Percentiles rank a stretch among this genome's conserved stretches.
Conservation (phyloP, 2,113 vertebrate species). For the Glaucomys volans region DNA sequence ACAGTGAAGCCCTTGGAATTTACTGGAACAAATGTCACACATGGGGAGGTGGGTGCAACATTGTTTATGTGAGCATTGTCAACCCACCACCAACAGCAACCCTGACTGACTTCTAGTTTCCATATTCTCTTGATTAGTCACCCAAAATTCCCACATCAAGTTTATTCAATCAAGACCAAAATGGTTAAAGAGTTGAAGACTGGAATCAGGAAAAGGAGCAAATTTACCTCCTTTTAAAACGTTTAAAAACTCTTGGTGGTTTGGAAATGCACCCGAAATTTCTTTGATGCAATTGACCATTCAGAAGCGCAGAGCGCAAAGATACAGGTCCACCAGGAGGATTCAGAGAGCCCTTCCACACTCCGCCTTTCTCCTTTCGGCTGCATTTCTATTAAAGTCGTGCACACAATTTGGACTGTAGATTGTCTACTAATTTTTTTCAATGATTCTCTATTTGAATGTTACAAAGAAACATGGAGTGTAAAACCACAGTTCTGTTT, state of each 20-base stretch:
- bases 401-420: not conserved
- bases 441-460: not conserved
- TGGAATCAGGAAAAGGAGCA: not conserved
- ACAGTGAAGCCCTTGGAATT: not conserved
- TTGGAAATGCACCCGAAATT: slow-evolving; percentile 25
- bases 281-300: not conserved
- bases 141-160: not conserved
- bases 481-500: not conserved
- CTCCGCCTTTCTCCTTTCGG: not conserved
- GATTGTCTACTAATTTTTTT: not conserved
- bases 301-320: too few relatives aligned
- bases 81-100: not conserved
- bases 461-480: not conserved
- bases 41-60: not conserved
- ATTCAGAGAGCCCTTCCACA: not conserved
- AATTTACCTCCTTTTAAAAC: not conserved
- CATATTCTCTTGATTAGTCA: not conserved
- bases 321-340: too few relatives aligned
- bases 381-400: not conserved
- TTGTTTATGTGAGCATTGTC: not conserved
- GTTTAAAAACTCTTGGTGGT: not conserved
- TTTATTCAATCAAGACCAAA: slow-evolving; percentile 31
- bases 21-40: not conserved
- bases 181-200: not conserved
- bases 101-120: not conserved